Evolutionary conservation across 30 jellyfish, hydroid and myxozoan species (phyloP), one percentile per base, ranked within the genome.

Genomic region (Haliclystus octoradiatus): DNA sequence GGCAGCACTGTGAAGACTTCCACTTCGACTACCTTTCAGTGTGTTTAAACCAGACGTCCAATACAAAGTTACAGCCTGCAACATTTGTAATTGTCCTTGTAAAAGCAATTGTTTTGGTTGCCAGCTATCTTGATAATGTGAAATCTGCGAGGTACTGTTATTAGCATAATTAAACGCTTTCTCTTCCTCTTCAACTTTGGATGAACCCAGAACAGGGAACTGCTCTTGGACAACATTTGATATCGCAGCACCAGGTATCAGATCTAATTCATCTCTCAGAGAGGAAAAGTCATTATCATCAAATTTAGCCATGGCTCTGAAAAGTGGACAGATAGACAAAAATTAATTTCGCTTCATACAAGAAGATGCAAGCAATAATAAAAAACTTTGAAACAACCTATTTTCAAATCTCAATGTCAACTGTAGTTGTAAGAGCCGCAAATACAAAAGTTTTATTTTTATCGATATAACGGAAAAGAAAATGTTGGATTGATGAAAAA

Each of bases 41-140:
- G 99, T 91, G 62, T 77, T 91, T 33, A 91, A 64, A 25, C 99
- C 99, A 14, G 99, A 91, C 25, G 95, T 82, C 99, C 99, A 91
- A 52, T 91, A 91, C 73, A 82, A 63, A 1, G 99, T 82, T 61
- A 91, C 62, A 5, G 99, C 99, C 50, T 91, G 95, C 82, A 91
- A 52, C 78, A 91, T 70, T 50, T 71, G 74, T 26, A 82, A 47
- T 27, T 93, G 92, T 33, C 99, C 81, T 62, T 91, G 88, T 26
- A 66, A 84, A 22, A 84, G 74, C 60, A 91, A 80, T 9, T 81
- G 81, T 27, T 74, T 68, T 7, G 95, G 94, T 24, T 71, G 69
- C n/a, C 88, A 52, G 46, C 62, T 61, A 33, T 70, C 72, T 26
- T 88, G 89, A 50, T 29, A 74, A 19, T 40, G 57, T 40, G 19